Evolutionary conservation across 2,113 vertebrate species (phyloP), one percentile per base, ranked within the genome.

Genomic region (Seriola quinqueradiata): DNA sequence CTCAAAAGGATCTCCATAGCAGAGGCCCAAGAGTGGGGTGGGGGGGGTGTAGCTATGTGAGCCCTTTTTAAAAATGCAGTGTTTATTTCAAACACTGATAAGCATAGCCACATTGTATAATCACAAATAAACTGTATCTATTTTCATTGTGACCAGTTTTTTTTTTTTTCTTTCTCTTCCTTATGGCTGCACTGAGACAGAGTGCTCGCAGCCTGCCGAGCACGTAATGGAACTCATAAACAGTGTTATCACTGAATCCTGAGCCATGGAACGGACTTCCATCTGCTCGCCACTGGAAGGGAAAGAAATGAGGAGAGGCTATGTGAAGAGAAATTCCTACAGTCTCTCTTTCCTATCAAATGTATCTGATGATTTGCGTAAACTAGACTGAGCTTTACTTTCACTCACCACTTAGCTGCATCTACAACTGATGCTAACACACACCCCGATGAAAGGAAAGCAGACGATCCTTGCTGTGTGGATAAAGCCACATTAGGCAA

Each of bases 161-260:
- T 21, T 50, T 52, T 21, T 76, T 38, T 28, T 61, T 73, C 71
- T 44, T 61, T 73, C 71, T 44, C 75, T 87, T 70, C 74, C 87
- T 81, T 60, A 58, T 42, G 71, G 75, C 89, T 67, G 81, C 2
- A n/a, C 61, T 65, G 83, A 90, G 79, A 88, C 75, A 50, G 77
- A 88, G 84, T 19, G 64, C 85, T 84, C 0, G 81, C 84, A 84
- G 87, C 81, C 90, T 88, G 88, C 78, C 50, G 77, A 85, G 86
- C 82, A 87, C 77, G 82, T 94, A 93, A 93, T 93, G 82, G 90
- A 92, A 91, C 85, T 91, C 87, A 85, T 91, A 92, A 93, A 92
- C 90, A 89, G 87, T 84, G 88, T 93, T 95, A 94, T 95, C 93
- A 34, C 81, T 68, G 74, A 91, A 89, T 88, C 81, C 86, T 71